Conservation (phyloP, 2,113 vertebrate genomes). For the Hydropotes inermis region DNA sequence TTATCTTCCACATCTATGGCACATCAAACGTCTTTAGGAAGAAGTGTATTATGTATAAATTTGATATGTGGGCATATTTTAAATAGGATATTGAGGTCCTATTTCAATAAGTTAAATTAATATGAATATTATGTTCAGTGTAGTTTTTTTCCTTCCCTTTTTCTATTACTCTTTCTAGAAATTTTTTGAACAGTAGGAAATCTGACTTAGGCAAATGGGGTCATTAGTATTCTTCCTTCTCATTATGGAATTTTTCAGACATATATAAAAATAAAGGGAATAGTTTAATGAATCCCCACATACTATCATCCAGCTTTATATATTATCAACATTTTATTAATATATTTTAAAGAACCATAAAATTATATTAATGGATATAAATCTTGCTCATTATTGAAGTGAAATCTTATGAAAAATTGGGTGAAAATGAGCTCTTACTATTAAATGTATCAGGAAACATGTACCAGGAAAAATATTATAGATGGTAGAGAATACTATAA, state of each 20-base stretch:
- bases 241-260: slow-evolving; percentile 24
- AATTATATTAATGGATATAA: slow-evolving; percentile 33
- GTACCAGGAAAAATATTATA: slow-evolving; percentile 74
- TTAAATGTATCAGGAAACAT: slow-evolving; percentile 76
- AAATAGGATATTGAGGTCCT: slow-evolving; percentile 16
- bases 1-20: background rate
- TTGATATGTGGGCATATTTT: slow-evolving; percentile 49
- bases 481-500: slow-evolving; percentile 50
- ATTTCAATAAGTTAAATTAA: slow-evolving; percentile 58
- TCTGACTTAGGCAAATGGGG: slow-evolving; percentile 39
- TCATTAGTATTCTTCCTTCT: slow-evolving; percentile 39
- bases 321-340: slow-evolving; percentile 39
- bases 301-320: slow-evolving; percentile 1
- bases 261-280: slow-evolving; percentile 1
- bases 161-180: slow-evolving; percentile 17
- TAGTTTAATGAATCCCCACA: slow-evolving; percentile 41
- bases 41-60: slow-evolving; percentile 40
- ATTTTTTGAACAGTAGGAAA: slow-evolving; percentile 54
- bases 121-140: slow-evolving; percentile 2
- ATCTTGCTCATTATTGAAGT: slow-evolving; percentile 44
- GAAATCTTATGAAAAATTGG: slow-evolving; percentile 57
- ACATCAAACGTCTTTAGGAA: slow-evolving; percentile 22
- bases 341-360: slow-evolving; percentile 29
- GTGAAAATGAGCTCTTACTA: slow-evolving; percentile 55
- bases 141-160: slow-evolving; percentile 40